phyloP scores from a whole-genome alignment of 2,888 invertebrate genomes.

The Amiota communis region DNA sequence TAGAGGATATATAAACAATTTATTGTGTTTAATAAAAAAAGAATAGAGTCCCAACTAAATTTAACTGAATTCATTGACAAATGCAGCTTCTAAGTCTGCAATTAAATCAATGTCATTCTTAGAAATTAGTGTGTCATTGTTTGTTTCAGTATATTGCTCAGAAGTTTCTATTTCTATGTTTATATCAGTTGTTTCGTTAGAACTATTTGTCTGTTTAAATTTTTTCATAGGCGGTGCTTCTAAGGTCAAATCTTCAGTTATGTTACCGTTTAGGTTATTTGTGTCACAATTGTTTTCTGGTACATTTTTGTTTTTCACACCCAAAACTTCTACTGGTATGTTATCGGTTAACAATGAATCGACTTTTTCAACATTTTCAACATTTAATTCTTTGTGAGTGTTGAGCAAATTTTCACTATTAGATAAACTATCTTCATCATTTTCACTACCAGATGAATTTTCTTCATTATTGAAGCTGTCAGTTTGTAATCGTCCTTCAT shows the following conservation, averaged over 20 bases:
- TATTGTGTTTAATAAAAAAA: no score
- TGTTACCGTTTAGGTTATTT: background rate
- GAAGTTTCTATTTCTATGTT: no score
- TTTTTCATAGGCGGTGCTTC: background rate
- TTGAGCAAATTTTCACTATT: background rate
- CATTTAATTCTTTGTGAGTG: background rate
- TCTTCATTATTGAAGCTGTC: background rate
- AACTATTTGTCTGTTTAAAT: background rate
- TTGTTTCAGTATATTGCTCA: background rate
- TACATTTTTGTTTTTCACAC: background rate
- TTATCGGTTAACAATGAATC: background rate
- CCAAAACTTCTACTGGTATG: background rate
- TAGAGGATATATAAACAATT: no score
- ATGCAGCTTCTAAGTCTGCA: background rate
- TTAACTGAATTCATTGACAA: slow-evolving; percentile 1
- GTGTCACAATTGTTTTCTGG: background rate
- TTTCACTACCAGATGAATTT: background rate
- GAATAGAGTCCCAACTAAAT: no score
- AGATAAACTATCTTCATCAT: background rate
- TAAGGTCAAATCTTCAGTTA: background rate
- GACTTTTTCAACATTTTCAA: background rate
- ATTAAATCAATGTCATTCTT: background rate
- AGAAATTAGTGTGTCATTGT: background rate
- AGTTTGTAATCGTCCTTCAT: background rate
- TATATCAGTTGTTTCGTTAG: background rate